Evolutionary conservation across 2,888 invertebrate genomes (phyloP), one percentile per base, ranked within the genome.

Genomic region (Aproaerema taeniolella): DNA sequence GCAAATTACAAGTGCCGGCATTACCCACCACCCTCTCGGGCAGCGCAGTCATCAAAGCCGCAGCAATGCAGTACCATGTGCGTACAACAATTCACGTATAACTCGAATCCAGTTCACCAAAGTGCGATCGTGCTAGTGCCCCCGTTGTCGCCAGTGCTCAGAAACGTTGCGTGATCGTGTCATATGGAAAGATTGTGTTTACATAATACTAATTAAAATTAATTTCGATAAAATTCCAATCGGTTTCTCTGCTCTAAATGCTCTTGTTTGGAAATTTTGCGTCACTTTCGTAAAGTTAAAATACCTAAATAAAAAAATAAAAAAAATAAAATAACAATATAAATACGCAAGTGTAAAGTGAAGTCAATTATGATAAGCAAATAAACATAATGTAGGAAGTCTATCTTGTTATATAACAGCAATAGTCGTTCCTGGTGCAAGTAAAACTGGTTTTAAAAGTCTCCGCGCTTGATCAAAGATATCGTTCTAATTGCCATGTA

Each of bases 41-140:
- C 67, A 74, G 77, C 59, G 57, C 59, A 69, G 63, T 59, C 52
- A 55, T 55, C 52, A 49, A 60, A 55, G 44, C 50, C 34, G 55
- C 70, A 57, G 54, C 67, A 57, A 86, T 86, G 85, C 78, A 81
- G 58, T 82, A 81, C 70, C 67, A 79, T 64, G 85, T 86, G 82
- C 79, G 86, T 86, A 79, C 59, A 41, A 17, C n/a, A 8, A 26
- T n/a, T n/a, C 8, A 9, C n/a, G n/a, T 26, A 20, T 20, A 4
- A 20, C 20, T 20, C 20, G n/a, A n/a, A n/a, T n/a, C n/a, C n/a
- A n/a, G n/a, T n/a, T n/a, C 2, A n/a, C 11, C 10, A n/a, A 13
- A 35, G 39, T 39, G 29, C 26, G 38, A 11, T 55, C 52, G 50
- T 46, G 35, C 29, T 34, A 41, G 43, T 44, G 43, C 26, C 25